These are phyloP conservation scores for Hoplostethus mediterraneus DNA, from an alignment of 2,797 vertebrate species.

Conservation along the genomic window DNA sequence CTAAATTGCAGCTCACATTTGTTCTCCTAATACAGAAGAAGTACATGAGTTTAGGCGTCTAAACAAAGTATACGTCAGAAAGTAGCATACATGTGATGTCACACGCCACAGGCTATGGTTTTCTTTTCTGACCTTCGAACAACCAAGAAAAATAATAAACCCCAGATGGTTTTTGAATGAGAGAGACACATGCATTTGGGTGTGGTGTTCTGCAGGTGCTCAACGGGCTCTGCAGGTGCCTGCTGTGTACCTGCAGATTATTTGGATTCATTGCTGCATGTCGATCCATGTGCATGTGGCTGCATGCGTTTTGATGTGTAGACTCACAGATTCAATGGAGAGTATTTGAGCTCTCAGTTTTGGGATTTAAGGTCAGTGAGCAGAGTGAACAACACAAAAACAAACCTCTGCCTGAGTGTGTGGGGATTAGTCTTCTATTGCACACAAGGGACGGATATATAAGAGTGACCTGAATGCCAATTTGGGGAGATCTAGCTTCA, in stretches of 20 bases:
- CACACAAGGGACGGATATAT: background rate
- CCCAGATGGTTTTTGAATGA: background rate
- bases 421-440: background rate
- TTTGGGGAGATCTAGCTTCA: too few species aligned
- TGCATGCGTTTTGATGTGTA: background rate
- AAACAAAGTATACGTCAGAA: too few species aligned
- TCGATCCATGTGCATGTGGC: background rate
- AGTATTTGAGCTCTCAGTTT: background rate
- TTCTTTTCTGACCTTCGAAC: background rate
- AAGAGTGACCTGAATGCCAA: background rate
- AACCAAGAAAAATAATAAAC: slow-evolving; percentile 1
- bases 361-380: slow-evolving; percentile 2
- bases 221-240: background rate
- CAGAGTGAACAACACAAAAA: background rate
- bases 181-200: background rate
- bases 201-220: background rate
- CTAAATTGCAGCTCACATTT: too few species aligned
- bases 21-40: too few species aligned
- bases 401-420: background rate
- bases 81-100: background rate
- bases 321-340: background rate
- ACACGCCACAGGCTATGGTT: background rate
- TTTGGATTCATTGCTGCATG: background rate
- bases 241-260: background rate
- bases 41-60: too few species aligned